phyloP scores from a whole-genome alignment of 2,797 vertebrate genomes.

The Denticeps clupeoides region DNA sequence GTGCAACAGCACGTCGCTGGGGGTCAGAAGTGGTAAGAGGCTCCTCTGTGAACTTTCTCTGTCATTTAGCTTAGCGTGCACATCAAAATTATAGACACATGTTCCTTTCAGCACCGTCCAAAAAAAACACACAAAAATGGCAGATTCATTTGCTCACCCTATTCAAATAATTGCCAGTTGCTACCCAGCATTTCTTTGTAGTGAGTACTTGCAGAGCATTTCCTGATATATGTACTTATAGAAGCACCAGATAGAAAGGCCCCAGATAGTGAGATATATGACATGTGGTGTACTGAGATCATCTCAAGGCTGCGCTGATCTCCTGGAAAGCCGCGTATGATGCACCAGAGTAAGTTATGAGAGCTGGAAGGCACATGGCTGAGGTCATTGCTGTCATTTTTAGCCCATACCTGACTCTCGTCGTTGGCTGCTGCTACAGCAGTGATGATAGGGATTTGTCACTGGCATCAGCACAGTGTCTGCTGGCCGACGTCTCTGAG shows the following conservation, averaged over 20 bases:
- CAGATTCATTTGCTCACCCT: neutral
- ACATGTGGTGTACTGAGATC: slow-evolving; percentile 20
- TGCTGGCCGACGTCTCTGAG: slow-evolving; percentile 30
- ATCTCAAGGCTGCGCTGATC: slow-evolving; percentile 29
- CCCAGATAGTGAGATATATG: slow-evolving; percentile 10
- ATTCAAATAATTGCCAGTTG: neutral
- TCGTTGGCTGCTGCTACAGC: slow-evolving; percentile 32
- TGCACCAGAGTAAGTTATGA: slow-evolving; percentile 19
- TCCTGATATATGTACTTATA: slow-evolving; percentile 10
- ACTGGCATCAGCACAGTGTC: slow-evolving; percentile 35
- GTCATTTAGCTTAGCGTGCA: too few relatives aligned
- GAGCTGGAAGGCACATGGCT: slow-evolving; percentile 25
- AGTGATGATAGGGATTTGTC: slow-evolving; percentile 31
- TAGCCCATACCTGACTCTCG: slow-evolving; percentile 44
- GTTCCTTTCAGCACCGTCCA: too few relatives aligned
- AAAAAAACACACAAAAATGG: neutral
- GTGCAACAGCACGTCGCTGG: slow-evolving; percentile 86
- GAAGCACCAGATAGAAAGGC: slow-evolving; percentile 16
- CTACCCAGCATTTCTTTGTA: neutral
- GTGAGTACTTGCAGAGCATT: slow-evolving; percentile 12
- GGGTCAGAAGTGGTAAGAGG: slow-evolving; percentile 84
- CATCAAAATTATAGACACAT: too few relatives aligned
- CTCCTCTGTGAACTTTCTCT: neutral
- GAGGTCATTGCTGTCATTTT: slow-evolving; percentile 45
- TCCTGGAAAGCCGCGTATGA: slow-evolving; percentile 30